These are phyloP conservation scores for Dendrolimus houi DNA, from an alignment of 2,888 invertebrate genomes.

Conservation along the genomic window DNA sequence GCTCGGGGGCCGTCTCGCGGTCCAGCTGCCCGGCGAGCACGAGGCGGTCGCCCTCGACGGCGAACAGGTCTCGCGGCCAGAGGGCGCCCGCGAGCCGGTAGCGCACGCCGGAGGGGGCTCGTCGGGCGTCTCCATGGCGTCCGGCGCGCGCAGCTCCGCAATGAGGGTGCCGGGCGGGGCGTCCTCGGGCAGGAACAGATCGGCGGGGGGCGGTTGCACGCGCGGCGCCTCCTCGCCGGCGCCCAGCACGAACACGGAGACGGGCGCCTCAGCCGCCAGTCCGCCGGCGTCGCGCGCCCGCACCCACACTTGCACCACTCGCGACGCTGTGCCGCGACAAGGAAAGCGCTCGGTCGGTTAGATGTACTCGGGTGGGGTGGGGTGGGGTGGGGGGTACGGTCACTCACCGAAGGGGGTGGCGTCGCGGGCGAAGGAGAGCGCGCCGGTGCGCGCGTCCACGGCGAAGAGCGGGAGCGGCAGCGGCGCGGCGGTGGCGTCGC, in stretches of 20 bases:
- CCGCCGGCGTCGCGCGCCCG: constrained; percentile 91
- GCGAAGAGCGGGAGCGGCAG: constrained; percentile 78
- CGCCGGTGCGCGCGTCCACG: constrained; percentile 85
- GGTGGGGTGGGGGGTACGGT: constrained; percentile 66
- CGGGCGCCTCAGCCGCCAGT: constrained; percentile 87
- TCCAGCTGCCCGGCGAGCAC: constrained; percentile 84
- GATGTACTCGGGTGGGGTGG: constrained; percentile 81
- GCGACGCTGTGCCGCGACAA: constrained; percentile 78
- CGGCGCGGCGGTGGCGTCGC: constrained; percentile 58
- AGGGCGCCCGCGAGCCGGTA: constrained; percentile 44
- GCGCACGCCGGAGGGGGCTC: constrained; percentile 16
- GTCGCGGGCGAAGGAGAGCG: constrained; percentile 80
- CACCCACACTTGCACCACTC: constrained; percentile 91
- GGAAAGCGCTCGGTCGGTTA: constrained; percentile 85
- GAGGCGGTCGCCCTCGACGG: constrained; percentile 83
- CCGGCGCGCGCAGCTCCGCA: constrained; percentile 35
- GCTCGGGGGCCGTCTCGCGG: constrained; percentile 82
- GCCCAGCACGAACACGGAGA: constrained; percentile 86
- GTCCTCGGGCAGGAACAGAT: constrained; percentile 87
- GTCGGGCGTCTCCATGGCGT: constrained; percentile 14
- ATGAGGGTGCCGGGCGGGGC: constrained; percentile 68
- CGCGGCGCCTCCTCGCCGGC: constrained; percentile 82
- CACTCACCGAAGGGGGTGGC: constrained; percentile 78
- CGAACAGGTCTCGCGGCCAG: constrained; percentile 78
- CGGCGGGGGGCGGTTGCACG: constrained; percentile 83